Evolutionary conservation across 2,797 vertebrate species (phyloP), one percentile per base, ranked within the genome.

Genomic region (Crenuchus spilurus): DNA sequence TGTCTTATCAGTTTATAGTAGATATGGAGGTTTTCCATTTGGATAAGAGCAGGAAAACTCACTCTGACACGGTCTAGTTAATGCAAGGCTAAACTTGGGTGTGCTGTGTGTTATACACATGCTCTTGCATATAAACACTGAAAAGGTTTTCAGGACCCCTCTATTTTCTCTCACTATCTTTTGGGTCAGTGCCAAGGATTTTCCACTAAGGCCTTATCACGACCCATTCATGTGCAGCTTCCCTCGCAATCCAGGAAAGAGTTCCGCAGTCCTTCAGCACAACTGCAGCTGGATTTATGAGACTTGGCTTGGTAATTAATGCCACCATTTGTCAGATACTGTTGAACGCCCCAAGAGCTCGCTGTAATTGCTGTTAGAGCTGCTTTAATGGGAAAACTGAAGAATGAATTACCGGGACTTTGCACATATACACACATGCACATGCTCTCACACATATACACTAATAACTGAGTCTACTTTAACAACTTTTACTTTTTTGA

Each of bases 151-250:
- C 30, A 66, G 67, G 67, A 58, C 5, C 6, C 30, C 6, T 74
- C 26, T 74, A 14, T 76, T 76, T 79, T 76, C 55, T 37, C 48
- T 76, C 13, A 1, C 52, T 76, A 70, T 78, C 61, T 79, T 70
- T 79, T 70, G 76, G 62, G 20, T 67, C 6, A 4, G 18, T 6
- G 60, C 64, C 76, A 76, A 73, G 65, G 73, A 67, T 78, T 76
- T 76, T 76, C 61, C 80, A 61, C 51, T 70, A 24, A 58, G 24
- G 70, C n/a, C 52, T 79, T 49, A 52, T 76, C 41, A 42, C 33
- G 30, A n/a, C 35, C 51, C 66, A 71, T 78, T 78, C 57, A 76
- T 67, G 33, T 68, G 10, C 39, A 48, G 16, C 41, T 39, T 33
- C 37, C 68, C 24, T 37, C 2, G 22, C 46, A 30, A 20, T 16